Conservation (phyloP, 2,797 vertebrate genomes). For the Tenualosa ilisha region DNA sequence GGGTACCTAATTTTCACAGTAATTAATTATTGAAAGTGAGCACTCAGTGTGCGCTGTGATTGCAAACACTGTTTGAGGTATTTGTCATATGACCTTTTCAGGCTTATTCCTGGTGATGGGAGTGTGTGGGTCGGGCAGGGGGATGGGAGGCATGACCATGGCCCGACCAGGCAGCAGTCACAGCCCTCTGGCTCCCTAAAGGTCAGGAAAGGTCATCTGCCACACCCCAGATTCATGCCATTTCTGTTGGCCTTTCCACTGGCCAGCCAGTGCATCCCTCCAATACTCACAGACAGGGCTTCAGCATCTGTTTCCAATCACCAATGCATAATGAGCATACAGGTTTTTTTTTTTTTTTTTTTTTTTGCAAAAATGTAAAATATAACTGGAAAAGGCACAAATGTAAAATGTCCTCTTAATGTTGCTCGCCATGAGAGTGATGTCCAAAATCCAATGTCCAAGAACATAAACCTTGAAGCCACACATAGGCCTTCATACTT, state of each 20-base stretch:
- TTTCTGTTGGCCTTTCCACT: conserved; percentile 37
- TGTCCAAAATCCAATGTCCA: not conserved
- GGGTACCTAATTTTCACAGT: not conserved
- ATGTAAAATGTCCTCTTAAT: not conserved
- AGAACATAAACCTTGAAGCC: too few species aligned
- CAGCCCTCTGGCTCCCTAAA: conserved; percentile 1
- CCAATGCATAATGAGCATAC: not conserved
- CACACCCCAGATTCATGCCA: conserved; percentile 29
- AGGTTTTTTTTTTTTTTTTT: too few species aligned
- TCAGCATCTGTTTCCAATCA: not conserved
- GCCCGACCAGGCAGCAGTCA: not conserved
- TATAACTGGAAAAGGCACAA: too few species aligned
- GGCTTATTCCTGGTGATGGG: conserved; percentile 27
- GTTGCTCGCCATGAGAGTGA: not conserved
- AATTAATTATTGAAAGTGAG: not conserved
- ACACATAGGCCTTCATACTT: too few species aligned
- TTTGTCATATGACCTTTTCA: conserved; percentile 37
- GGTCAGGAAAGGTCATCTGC: conserved; percentile 31
- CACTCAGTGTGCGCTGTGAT: conserved; percentile 1
- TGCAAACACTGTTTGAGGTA: conserved; percentile 31
- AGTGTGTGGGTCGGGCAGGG: conserved; percentile 5
- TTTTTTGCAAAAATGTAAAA: too few species aligned
- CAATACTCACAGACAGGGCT: not conserved
- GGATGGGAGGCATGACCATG: not conserved
- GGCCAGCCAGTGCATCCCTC: not conserved